phyloP scores from a whole-genome alignment of 2,888 invertebrate genomes.

The Pterobdella sp. region DNA sequence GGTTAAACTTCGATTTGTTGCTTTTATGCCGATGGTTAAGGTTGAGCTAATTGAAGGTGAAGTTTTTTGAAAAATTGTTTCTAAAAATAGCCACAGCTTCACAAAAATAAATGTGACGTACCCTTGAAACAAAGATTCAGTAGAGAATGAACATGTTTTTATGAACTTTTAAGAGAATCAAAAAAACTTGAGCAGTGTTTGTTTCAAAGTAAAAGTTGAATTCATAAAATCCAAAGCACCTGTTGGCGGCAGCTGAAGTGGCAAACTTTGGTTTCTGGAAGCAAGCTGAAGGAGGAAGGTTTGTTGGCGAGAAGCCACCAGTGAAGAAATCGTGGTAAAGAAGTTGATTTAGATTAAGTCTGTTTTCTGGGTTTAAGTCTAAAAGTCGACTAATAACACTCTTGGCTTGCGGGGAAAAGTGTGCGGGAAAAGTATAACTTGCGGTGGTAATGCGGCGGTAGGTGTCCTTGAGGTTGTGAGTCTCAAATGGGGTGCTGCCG shows the following conservation, averaged over 20 bases:
- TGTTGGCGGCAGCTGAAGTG: background rate
- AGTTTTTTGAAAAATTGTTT: too few species aligned
- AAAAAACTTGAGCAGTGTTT: too few species aligned
- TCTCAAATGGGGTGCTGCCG: constrained; percentile 60
- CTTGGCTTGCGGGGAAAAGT: constrained; percentile 50
- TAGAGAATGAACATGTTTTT: too few species aligned
- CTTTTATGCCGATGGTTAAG: too few species aligned
- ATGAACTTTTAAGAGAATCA: too few species aligned
- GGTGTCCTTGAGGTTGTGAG: constrained; percentile 57
- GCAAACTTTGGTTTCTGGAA: constrained; percentile 52
- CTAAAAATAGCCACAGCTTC: too few species aligned
- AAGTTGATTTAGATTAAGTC: constrained; percentile 72
- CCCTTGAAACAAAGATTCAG: too few species aligned
- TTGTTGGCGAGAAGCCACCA: constrained; percentile 53
- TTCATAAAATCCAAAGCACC: too few species aligned
- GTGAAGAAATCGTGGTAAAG: constrained; percentile 63
- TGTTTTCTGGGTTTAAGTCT: constrained; percentile 70
- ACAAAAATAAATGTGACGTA: too few species aligned
- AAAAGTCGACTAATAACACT: constrained; percentile 63
- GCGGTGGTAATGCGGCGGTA: constrained; percentile 55
- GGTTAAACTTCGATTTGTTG: too few species aligned
- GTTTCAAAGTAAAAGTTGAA: too few species aligned
- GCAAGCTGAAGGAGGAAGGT: constrained; percentile 55
- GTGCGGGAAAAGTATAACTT: constrained; percentile 51
- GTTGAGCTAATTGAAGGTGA: too few species aligned